Evolutionary conservation across 2,888 invertebrate genomes (phyloP), one percentile per base, ranked within the genome.

Genomic region (Cantharis flavilabris): DNA sequence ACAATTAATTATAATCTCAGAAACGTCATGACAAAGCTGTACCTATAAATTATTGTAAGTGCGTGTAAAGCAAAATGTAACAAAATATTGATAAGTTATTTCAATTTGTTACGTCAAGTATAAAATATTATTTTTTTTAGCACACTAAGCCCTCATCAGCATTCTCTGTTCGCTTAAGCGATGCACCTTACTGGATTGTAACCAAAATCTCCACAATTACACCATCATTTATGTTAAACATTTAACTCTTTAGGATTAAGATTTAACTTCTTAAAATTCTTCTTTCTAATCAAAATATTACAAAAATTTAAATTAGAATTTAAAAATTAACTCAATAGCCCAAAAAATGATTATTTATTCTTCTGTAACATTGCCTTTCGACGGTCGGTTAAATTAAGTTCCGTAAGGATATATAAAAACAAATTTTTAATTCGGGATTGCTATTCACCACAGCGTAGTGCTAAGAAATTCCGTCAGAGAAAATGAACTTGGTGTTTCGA

Each of bases 1-100:
- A 76, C 26, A 67, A 67, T 67, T 26, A 67, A 67, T 67, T 67
- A 67, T 67, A 67, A 20, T 16, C 65, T 49, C 49, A 49, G 49
- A 49, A 49, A 49, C 49, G 49, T 49, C 49, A 49, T 49, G 49
- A 49, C 49, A 49, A 49, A 49, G 49, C 49, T 49, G 49, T 49
- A 49, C 49, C 49, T 49, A 49, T 49, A 49, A 49, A 49, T 49
- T 49, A 49, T n/a, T 49, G 2, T n/a, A 49, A 49, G 7, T n/a
- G n/a, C 49, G 49, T 49, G 49, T 49, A 7, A 49, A n/a, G 49
- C n/a, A 49, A 49, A 49, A n/a, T 49, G 49, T 49, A 49, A 49
- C 49, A 7, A 49, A 49, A 49, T 49, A 49, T n/a, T 49, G 49
- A 49, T 49, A 49, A 49, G 49, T 49, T 49, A 49, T 49, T 49